Conservation (phyloP, 1,140 invertebrate genomes). For the Nixonia krombeini region DNA sequence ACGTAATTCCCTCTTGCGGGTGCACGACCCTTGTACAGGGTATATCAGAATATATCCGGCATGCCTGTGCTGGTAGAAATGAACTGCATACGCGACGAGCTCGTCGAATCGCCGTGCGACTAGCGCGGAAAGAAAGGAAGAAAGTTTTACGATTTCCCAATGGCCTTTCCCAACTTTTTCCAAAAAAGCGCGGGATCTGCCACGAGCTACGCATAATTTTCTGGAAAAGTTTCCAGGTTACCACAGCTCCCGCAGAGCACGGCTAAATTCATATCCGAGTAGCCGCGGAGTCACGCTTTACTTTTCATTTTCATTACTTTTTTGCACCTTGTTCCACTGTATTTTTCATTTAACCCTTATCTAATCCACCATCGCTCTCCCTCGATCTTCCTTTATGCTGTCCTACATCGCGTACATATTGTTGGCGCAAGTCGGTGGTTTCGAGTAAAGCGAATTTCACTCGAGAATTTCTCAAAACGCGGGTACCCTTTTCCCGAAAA, state of each 20-base stretch:
- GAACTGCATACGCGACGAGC: slow-evolving; percentile 17
- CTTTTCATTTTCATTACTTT: slow-evolving; percentile 21
- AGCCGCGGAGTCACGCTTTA: slow-evolving; percentile 20
- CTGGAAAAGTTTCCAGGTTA: slow-evolving; percentile 47
- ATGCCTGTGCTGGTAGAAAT: slow-evolving; percentile 26
- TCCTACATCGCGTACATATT: too few species aligned
- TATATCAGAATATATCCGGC: slow-evolving; percentile 25
- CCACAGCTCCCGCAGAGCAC: slow-evolving; percentile 23
- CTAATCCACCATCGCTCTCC: slow-evolving; percentile 20
- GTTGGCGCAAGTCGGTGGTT: too few species aligned
- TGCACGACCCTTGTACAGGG: slow-evolving; percentile 19
- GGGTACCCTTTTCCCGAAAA: too few species aligned
- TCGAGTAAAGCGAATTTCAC: too few species aligned
- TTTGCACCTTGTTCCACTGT: slow-evolving; percentile 18
- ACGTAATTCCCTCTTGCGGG: slow-evolving; percentile 34
- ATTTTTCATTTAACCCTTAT: slow-evolving; percentile 18
- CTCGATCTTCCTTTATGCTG: slow-evolving; percentile 5
- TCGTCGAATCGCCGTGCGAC: slow-evolving; percentile 22
- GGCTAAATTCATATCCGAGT: slow-evolving; percentile 56
- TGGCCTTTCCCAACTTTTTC: slow-evolving; percentile 3
- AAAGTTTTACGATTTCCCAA: slow-evolving; percentile 24
- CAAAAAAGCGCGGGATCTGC: slow-evolving; percentile 13
- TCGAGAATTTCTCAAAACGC: too few species aligned
- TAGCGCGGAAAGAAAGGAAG: slow-evolving; percentile 11
- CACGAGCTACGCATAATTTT: slow-evolving; percentile 50